Evolutionary conservation across 2,888 invertebrate species (phyloP), one percentile per base, ranked within the genome.

Genomic region (Branchellion lobata): DNA sequence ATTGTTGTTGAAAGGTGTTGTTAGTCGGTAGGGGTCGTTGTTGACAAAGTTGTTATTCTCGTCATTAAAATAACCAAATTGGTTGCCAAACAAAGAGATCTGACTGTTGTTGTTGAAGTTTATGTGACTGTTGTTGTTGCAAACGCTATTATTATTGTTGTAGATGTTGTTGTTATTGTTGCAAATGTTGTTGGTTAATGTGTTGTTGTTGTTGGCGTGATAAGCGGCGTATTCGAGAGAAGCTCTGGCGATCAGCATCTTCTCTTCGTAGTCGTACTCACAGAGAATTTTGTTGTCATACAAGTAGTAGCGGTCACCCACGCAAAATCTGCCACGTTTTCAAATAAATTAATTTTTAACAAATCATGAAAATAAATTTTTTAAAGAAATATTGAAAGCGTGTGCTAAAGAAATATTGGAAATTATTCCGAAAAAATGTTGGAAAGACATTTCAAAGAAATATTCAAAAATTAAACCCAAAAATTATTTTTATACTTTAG

Each of bases 261-360:
- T 89, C 88, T 95, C 95, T 86, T 95, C 94, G 88, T 95, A 95
- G 89, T 95, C 95, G 89, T 94, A 94, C 88, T 95, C 94, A 90
- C 95, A 95, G 72, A 95, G 91, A 84, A 95, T 94, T 90, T 94
- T 94, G 90, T 95, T 95, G 89, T 95, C 94, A 88, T 93, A 94
- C 85, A 95, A 90, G 89, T 94, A 95, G 88, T 94, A 95, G 85
- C 93, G 91, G 88, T 95, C 95, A 34, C 95, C 95, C 73, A 95
- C 94, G 89, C 95, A 95, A 90, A 95, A 95, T 91, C 95, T 95
- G 91, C n/a, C 85, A 84, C 11, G 47, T 53, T 24, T 47, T 47
- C 47, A 47, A 47, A 18, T 47, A 47, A 47, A 47, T 47, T 47
- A 47, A 47, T n/a, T n/a, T n/a, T n/a, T n/a, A n/a, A n/a, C n/a